Conservation (phyloP, 2,113 vertebrate species). For the Phaetusa simplex region DNA sequence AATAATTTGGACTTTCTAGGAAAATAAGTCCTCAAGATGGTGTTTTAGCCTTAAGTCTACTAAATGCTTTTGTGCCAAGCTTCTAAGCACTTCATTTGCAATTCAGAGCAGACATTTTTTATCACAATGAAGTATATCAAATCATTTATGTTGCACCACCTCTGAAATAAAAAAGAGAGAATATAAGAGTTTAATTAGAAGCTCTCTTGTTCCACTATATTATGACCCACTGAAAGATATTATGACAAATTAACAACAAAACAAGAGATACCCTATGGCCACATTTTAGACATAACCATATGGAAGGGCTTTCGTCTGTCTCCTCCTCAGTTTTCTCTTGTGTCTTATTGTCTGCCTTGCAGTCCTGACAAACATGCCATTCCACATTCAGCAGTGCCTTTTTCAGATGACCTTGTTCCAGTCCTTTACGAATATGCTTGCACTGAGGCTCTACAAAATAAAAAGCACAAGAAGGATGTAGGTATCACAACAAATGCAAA, state of each 20-base stretch:
- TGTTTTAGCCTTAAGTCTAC: background rate
- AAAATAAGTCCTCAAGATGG: background rate
- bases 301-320: slow-evolving; percentile 53
- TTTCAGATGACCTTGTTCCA: slow-evolving; percentile 85
- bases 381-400: slow-evolving; percentile 77
- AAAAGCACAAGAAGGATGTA: background rate
- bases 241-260: slow-evolving; percentile 36
- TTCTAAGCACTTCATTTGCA: background rate
- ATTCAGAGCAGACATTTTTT: background rate
- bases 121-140: background rate
- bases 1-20: background rate
- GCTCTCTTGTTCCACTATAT: background rate
- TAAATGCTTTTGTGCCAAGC: background rate
- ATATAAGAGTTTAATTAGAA: background rate
- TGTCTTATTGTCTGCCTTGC: slow-evolving; percentile 72
- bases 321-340: slow-evolving; percentile 69
- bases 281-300: slow-evolving; percentile 97
- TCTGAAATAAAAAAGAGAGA: background rate
- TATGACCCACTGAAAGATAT: background rate
- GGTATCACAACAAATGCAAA: background rate
- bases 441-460: slow-evolving; percentile 79
- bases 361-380: slow-evolving; percentile 88
- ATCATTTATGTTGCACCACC: background rate
- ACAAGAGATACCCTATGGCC: slow-evolving; percentile 84
- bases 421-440: slow-evolving; percentile 86